A percentile compares a stretch with the other conserved stretches of the same genome.
Conservation (phyloP, 2,797 vertebrate species). For the Ara ararauna region DNA sequence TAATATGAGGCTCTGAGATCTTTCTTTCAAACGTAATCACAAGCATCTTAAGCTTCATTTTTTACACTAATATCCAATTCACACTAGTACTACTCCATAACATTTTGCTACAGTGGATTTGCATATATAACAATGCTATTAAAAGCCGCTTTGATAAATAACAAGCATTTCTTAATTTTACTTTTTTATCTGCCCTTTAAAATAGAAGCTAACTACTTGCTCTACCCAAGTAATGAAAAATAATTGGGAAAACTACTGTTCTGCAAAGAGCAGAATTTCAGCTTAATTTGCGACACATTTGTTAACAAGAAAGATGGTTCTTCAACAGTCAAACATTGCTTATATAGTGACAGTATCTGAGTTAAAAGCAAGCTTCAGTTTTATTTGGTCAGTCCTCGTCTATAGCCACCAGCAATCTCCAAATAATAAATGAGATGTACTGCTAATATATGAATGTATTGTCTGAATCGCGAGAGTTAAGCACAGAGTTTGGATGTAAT, state of each 20-base stretch:
- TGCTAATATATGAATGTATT: constrained; percentile 75
- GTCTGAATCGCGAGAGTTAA: constrained; percentile 65
- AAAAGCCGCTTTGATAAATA: background rate
- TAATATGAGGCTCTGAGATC: background rate
- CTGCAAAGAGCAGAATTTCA: constrained; percentile 46
- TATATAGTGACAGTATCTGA: background rate
- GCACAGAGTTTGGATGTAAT: constrained; percentile 73
- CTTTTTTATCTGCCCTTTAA: constrained; percentile 46
- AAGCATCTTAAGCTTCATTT: constrained; percentile 46
- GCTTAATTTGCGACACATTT: constrained; percentile 59
- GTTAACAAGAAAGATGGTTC: background rate
- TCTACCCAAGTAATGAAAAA: constrained; percentile 22
- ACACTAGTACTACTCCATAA: background rate
- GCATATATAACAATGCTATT: background rate
- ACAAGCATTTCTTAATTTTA: background rate
- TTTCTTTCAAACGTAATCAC: background rate
- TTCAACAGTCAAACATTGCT: background rate
- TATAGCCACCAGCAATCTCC: constrained; percentile 38
- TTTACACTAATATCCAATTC: constrained; percentile 27
- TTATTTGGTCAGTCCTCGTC: constrained; percentile 19
- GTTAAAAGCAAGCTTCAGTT: constrained; percentile 36
- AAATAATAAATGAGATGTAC: constrained; percentile 15
- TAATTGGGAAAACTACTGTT: background rate
- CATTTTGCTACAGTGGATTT: constrained; percentile 39
- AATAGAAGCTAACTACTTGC: constrained; percentile 54